Base-by-base conservation (phyloP, 2,113 vertebrate genomes). In the Eupsittula cactorum region DNA sequence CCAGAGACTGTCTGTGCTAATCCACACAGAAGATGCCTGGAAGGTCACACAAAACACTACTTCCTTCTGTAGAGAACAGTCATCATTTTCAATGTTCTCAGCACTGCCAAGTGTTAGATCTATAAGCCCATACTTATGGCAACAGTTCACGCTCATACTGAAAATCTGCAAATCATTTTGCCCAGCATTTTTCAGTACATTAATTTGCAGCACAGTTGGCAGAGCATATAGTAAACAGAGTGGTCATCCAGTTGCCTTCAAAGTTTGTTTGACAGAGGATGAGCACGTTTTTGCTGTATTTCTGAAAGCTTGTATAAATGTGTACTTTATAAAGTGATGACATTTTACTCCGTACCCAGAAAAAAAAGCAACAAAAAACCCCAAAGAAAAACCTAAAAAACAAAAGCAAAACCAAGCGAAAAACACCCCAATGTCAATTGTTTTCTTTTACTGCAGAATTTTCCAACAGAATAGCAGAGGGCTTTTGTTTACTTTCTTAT, bases 111-210 rank as follows among this genome's bases (percentile, higher is more conserved):
- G 18, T 9, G 11, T 88, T 86, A 91, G 63, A 93, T 93, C 78
- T 83, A 74, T 86, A 94, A 90, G 63, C 53, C 28, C 39, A 2
- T 88, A 88, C 90, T 93, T 90, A 93, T 74, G 92, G 78, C 1
- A 11, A 35, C 53, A 49, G 63, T 74, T 85, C 87, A 93, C 46
- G 33, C 84, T 87, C 57, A 41, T 15, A 28, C 37, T 53, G 67
- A 73, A 89, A 96, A 94, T 82, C 67, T 91, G 78, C 75, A 89
- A 94, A 85, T 74, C 74, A 29, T 82, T 91, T 76, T 91, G 78
- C 78, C 84, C 70, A 85, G 82, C 84, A 94, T 84, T 85, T 44
- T 79, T 78, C 92, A 69, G 84, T 60, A 76, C 31, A 41, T 77
- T 92, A 90, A 95, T 94, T 82, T 91, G 84, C 74, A 91, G 69